Conservation (phyloP, 2,888 invertebrate species). For the Chrysodeixis includens region DNA sequence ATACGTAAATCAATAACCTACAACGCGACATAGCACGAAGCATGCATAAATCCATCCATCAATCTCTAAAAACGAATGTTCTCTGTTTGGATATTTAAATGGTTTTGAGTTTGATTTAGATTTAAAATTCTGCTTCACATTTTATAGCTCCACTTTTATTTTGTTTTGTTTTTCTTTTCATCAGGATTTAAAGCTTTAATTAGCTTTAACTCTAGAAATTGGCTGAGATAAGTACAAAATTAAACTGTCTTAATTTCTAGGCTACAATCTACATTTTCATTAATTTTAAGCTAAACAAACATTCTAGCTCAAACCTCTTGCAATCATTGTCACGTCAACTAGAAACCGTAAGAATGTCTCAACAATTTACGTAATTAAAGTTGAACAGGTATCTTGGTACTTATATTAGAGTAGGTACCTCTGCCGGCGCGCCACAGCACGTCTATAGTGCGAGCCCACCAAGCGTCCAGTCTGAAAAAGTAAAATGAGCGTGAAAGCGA, state of each 20-base stretch:
- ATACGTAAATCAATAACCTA: constrained; percentile 41
- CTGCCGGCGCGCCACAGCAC: background rate
- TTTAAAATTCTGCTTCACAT: background rate
- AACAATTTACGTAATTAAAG: constrained; percentile 3
- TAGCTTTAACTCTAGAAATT: no score
- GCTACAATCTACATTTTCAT: background rate
- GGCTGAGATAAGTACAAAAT: no score
- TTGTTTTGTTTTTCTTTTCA: no score
- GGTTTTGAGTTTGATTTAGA: background rate
- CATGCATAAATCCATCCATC: constrained; percentile 18
- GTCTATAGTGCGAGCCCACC: background rate
- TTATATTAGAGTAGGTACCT: background rate
- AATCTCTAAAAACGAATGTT: background rate
- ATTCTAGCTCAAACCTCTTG: background rate
- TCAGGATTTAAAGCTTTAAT: no score
- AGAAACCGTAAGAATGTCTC: constrained; percentile 1
- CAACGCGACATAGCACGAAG: constrained; percentile 29
- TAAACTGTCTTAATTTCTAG: no score
- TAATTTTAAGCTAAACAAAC: background rate
- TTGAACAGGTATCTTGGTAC: background rate
- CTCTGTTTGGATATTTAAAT: background rate
- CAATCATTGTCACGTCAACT: background rate
- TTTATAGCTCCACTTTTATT: background rate
- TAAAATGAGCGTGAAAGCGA: constrained; percentile 22
- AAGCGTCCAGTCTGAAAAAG: constrained; percentile 21